Conservation (phyloP, 2,797 vertebrate species). For the Rhinichthys osculus region DNA sequence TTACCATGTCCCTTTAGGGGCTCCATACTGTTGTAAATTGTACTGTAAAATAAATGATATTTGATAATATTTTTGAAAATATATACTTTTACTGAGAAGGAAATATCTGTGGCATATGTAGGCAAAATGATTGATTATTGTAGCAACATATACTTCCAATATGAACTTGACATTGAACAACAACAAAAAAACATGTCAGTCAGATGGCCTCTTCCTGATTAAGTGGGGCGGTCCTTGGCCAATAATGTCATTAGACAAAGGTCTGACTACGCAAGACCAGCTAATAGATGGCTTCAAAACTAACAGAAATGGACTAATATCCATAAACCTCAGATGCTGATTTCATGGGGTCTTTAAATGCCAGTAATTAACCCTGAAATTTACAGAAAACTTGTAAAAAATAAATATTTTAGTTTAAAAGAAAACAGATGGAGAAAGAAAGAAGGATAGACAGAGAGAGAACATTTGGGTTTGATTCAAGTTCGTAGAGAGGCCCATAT, state of each 20-base stretch:
- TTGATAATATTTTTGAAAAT: background rate
- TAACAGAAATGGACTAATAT: background rate
- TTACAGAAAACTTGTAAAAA: background rate
- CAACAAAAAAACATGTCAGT: background rate
- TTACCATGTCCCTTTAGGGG: too few relatives aligned
- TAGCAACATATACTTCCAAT: too few relatives aligned
- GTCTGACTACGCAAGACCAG: background rate
- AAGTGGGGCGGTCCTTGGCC: background rate
- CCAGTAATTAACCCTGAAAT: background rate
- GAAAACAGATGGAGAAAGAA: slow-evolving; percentile 22
- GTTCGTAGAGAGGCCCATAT: slow-evolving; percentile 41
- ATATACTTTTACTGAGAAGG: background rate
- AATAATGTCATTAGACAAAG: background rate
- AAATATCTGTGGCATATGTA: background rate
- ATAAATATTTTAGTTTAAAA: background rate
- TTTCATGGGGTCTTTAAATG: background rate
- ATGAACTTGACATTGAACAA: background rate
- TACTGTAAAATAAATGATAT: background rate
- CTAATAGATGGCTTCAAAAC: background rate
- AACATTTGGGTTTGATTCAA: slow-evolving; percentile 53
- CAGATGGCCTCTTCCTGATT: background rate
- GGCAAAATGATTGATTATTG: background rate
- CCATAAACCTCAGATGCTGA: background rate
- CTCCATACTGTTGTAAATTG: background rate
- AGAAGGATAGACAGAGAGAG: slow-evolving; percentile 3